A percentile compares a stretch with the other conserved stretches of the same genome.
These are phyloP conservation scores for Serranus cabrilla DNA, from an alignment of 2,797 vertebrate species.

Conservation along the genomic window DNA sequence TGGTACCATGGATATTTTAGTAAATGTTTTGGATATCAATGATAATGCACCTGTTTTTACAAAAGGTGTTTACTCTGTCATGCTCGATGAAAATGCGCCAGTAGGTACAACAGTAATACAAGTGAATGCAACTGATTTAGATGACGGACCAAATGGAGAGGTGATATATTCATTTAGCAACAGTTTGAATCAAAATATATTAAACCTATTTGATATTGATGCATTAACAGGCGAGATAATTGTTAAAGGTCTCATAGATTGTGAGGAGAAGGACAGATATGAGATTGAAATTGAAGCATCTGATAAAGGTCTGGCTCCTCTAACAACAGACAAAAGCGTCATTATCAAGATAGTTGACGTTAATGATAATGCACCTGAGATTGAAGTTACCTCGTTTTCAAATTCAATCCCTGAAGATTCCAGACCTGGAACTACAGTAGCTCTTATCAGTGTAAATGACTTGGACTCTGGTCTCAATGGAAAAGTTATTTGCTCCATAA, in stretches of 20 bases:
- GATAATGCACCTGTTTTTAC: constrained; percentile 74
- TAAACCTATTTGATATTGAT: constrained; percentile 41
- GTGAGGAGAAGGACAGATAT: constrained; percentile 53
- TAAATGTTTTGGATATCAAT: constrained; percentile 75
- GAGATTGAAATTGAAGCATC: constrained; percentile 71
- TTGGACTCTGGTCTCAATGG: too few species aligned
- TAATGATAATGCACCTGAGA: too few species aligned
- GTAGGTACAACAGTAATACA: constrained; percentile 62
- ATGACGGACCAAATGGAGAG: constrained; percentile 56
- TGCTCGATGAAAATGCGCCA: constrained; percentile 65
- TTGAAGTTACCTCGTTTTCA: too few species aligned
- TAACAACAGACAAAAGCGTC: constrained; percentile 38
- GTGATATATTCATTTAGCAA: constrained; percentile 57
- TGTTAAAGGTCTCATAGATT: constrained; percentile 53
- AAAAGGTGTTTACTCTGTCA: constrained; percentile 55
- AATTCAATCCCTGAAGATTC: too few species aligned
- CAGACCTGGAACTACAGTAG: too few species aligned
- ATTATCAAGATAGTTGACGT: constrained; percentile 56
- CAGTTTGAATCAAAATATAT: neutral
- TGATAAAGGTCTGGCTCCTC: constrained; percentile 37
- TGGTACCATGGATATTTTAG: constrained; percentile 22
- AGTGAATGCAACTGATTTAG: too few species aligned
- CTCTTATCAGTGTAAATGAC: too few species aligned
- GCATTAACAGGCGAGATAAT: constrained; percentile 47
- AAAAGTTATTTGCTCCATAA: constrained; percentile 70